Evolutionary conservation across 2,113 vertebrate genomes (phyloP), one percentile per base, ranked within the genome.

Genomic region (Speoplatyrhinus poulsoni): DNA sequence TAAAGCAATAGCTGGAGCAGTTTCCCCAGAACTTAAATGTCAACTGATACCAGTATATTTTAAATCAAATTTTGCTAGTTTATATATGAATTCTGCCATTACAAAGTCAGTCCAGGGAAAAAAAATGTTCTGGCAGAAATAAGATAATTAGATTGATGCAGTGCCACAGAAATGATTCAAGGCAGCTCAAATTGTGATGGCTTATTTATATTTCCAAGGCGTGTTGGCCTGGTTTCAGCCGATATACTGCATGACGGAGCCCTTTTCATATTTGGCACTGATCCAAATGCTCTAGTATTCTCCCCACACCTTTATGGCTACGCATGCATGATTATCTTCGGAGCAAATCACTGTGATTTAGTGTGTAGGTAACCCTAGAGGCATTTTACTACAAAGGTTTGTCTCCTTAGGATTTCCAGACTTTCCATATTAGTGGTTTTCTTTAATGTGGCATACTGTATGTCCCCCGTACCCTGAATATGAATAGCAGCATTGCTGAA

Each of bases 101-200:
- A 60, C 81, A 84, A 82, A 80, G 61, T 32, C 62, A 71, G 75
- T 62, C 50, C 33, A 46, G 72, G 69, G 76, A 85, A 89, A 90
- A 67, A 82, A 56, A 74, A 86, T 82, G 85, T 78, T 83, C 73
- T 71, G 64, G 49, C 49, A 54, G 54, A 69, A 79, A 73, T 54
- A 61, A 61, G 77, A 79, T 83, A 82, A 91, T 87, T 81, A 65
- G 55, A 5, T 50, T 77, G 77, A 79, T 84, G 78, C 77, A 86
- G 77, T 74, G 67, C 65, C 62, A 49, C 60, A 59, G 72, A 80
- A 47, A 36, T 75, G 73, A 86, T 81, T 72, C 47, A 70, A 79
- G 71, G 69, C 79, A 68, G 65, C 63, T 33, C 12, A 17, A 26
- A 8, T 75, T 77, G 54, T 63, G 69, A 77, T 60, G 69, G 56